A percentile compares a stretch with the other conserved stretches of the same genome.
Conservation (phyloP, 37 sponge, comb jelly and placozoan species). For the Dysidea cf. avara region DNA sequence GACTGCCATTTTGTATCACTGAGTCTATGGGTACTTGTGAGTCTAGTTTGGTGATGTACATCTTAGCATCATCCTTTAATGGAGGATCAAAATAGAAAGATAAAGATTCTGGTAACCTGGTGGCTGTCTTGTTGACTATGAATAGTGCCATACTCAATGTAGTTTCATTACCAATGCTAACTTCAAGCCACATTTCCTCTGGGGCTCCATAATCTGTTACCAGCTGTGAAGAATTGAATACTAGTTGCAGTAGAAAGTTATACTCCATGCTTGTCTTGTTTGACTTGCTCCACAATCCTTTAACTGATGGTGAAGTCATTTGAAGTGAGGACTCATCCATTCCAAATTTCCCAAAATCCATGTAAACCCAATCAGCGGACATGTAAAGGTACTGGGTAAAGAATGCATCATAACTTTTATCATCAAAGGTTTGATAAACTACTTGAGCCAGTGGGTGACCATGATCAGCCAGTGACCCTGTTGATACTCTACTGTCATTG, state of each 20-base stretch:
- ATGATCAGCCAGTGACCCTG: constrained; percentile 8
- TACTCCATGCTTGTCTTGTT: too few relatives aligned
- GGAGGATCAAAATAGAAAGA: constrained; percentile 30
- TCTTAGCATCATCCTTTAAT: background rate
- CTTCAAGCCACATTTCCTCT: background rate
- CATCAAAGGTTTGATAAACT: constrained; percentile 47
- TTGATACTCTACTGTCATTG: background rate
- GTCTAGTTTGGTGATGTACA: constrained; percentile 41
- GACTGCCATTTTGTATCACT: constrained; percentile 71
- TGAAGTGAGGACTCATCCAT: constrained; percentile 26
- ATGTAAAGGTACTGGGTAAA: constrained; percentile 18
- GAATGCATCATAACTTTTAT: constrained; percentile 25
- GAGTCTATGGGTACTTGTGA: constrained; percentile 33
- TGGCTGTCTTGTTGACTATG: constrained; percentile 47
- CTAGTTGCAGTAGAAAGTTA: too few relatives aligned
- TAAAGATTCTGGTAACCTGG: constrained; percentile 59
- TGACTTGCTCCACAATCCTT: constrained; percentile 32
- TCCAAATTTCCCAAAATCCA: constrained; percentile 63
- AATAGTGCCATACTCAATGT: constrained; percentile 25
- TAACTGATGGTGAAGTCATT: background rate
- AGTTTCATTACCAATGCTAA: background rate
- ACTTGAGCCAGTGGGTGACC: constrained; percentile 26
- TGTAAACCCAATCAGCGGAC: constrained; percentile 2
- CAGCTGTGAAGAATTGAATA: too few relatives aligned
- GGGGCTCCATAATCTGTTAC: constrained; percentile 32